A percentile compares a stretch with the other conserved stretches of the same genome.
phyloP scores from a whole-genome alignment of 2,113 vertebrate species.

The Sphyrna mokarran region DNA sequence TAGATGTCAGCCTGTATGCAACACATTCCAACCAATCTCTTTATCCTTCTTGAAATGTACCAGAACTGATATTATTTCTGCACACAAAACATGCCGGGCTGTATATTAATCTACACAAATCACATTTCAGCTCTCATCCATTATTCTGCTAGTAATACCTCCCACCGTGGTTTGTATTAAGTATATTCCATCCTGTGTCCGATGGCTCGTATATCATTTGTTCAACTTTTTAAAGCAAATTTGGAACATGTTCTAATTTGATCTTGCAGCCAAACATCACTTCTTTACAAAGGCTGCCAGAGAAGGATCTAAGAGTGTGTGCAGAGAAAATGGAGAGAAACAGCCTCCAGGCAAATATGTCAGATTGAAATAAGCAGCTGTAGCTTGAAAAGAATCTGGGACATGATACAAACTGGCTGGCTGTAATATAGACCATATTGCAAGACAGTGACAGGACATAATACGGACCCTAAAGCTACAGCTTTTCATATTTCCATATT shows the following conservation, averaged over 20 bases:
- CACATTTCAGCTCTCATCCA: neutral
- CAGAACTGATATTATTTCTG: neutral
- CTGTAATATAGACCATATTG: constrained; percentile 30
- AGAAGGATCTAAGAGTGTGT: constrained; percentile 9
- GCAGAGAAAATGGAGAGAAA: neutral
- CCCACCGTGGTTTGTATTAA: neutral
- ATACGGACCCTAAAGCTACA: neutral
- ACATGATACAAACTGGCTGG: constrained; percentile 23
- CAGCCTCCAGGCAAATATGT: constrained; percentile 30
- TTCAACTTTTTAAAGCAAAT: neutral
- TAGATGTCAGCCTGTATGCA: neutral
- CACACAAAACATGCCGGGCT: neutral
- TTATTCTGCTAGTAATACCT: neutral
- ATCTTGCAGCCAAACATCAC: neutral
- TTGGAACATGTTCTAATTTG: neutral
- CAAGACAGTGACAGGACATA: constrained; percentile 20
- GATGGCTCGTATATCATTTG: neutral
- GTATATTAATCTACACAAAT: neutral
- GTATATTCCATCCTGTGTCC: neutral
- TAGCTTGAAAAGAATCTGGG: constrained; percentile 19
- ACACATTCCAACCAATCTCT: neutral
- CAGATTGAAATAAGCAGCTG: constrained; percentile 25
- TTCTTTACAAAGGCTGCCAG: constrained; percentile 1
- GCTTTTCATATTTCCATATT: constrained; percentile 12
- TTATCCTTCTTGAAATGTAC: neutral